A percentile compares a stretch with the other conserved stretches of the same genome.
phyloP scores from a whole-genome alignment of 2,797 vertebrate genomes.

The Staurois parvus region DNA sequence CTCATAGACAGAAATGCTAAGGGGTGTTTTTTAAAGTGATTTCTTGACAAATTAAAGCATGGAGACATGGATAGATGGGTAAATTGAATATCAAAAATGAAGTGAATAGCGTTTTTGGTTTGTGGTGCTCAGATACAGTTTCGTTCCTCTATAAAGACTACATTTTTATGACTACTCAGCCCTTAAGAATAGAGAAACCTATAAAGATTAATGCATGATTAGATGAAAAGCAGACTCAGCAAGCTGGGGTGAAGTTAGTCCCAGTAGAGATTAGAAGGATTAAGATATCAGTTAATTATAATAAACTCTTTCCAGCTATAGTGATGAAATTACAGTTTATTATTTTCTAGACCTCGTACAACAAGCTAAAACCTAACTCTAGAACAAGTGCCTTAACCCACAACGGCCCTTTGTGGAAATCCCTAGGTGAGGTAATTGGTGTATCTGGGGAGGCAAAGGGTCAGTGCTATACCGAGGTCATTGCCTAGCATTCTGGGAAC shows the following conservation, averaged over 20 bases:
- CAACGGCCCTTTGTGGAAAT: constrained; percentile 31
- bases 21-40: too few relatives aligned
- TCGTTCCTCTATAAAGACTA: too few relatives aligned
- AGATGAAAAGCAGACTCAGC: constrained; percentile 22
- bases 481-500: constrained; percentile 17
- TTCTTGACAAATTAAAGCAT: too few relatives aligned
- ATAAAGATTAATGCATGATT: constrained; percentile 9
- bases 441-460: constrained; percentile 10
- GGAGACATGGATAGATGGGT: too few relatives aligned
- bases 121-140: too few relatives aligned
- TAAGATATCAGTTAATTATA: constrained; percentile 43
- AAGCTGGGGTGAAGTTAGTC: constrained; percentile 18
- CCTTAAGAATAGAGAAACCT: neutral
- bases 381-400: constrained; percentile 36
- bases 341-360: neutral
- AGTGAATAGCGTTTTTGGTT: too few relatives aligned
- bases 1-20: too few relatives aligned
- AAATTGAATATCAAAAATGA: too few relatives aligned
- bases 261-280: constrained; percentile 32
- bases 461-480: constrained; percentile 34
- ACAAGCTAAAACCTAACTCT: neutral
- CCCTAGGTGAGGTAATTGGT: constrained; percentile 30
- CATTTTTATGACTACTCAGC: too few relatives aligned
- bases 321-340: constrained; percentile 46
- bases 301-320: constrained; percentile 27